Evolutionary conservation across 2,888 invertebrate genomes (phyloP), one percentile per base, ranked within the genome.

Genomic region (Apomyelois bistriatella): DNA sequence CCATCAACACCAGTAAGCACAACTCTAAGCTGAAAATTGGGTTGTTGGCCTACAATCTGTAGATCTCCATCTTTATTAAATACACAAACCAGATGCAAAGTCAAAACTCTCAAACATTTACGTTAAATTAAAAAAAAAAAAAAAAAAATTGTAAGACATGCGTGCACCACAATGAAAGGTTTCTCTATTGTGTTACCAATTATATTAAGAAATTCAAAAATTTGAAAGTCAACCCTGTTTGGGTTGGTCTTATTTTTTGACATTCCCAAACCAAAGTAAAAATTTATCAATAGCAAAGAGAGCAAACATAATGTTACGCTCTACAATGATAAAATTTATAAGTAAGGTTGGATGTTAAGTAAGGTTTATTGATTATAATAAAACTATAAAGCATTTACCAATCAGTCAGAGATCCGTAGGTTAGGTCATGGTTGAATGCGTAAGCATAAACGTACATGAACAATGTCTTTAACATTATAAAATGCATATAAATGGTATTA

Each of bases 341-440:
- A n/a, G n/a, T n/a, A n/a, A n/a, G n/a, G n/a, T n/a, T 59, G 54
- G 52, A 22, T 58, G 52, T 57, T 36, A 15, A 56, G 5, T 22
- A 3, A 53, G 60, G 56, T 53, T 22, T 22, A 22, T 42, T 58
- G 68, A 78, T 74, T 72, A 69, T 66, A 69, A 81, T 74, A 76
- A 74, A 75, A 79, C 66, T 72, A 64, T 67, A 71, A 57, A 70
- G 68, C 75, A 72, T 78, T 76, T 70, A 69, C 74, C 74, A 79
- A 79, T 81, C 76, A 76, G 70, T 58, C 68, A 65, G 61, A 70
- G 79, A 78, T 73, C 77, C 79, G 81, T 86, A 85, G 84, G 88
- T 86, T 83, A 88, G 88, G 88, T 89, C 87, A 87, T 82, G 88
- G 86, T 80, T 85, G 80, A 70, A 80, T 79, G 84, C 79, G 82